Conservation (phyloP, 2,113 vertebrate species). For the Patagioenas fasciata region DNA sequence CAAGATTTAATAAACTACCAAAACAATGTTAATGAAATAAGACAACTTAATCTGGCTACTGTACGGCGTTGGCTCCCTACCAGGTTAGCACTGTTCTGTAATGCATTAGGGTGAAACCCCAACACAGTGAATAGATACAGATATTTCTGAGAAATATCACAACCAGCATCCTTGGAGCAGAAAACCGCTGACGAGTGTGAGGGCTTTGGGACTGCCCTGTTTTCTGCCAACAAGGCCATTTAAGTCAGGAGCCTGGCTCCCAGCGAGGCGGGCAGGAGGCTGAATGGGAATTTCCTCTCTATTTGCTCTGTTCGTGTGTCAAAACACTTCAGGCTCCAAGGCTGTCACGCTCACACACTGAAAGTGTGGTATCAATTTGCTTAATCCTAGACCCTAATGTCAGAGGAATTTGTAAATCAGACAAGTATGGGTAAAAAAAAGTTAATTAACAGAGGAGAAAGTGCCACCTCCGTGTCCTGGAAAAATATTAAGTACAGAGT, state of each 20-base stretch:
- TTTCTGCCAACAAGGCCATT: not conserved
- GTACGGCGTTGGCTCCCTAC: not conserved
- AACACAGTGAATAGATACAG: not conserved
- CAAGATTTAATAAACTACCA: constrained; percentile 33
- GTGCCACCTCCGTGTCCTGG: not conserved
- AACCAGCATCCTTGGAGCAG: not conserved
- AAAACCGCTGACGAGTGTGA: not conserved
- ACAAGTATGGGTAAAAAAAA: constrained; percentile 4
- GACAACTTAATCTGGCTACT: constrained; percentile 38
- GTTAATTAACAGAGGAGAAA: constrained; percentile 47
- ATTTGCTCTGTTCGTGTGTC: not conserved
- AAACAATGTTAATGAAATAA: constrained; percentile 34
- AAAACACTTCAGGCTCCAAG: not conserved
- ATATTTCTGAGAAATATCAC: not conserved
- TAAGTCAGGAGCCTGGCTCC: fast-evolving
- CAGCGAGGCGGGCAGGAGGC: fast-evolving
- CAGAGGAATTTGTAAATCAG: constrained; percentile 26
- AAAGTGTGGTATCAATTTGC: not conserved
- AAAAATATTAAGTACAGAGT: constrained; percentile 11
- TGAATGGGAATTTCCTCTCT: not conserved
- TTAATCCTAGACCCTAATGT: constrained; percentile 39
- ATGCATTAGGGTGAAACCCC: not conserved
- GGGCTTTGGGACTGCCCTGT: not conserved
- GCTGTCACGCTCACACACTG: not conserved
- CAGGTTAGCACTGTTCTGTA: not conserved